Conservation (phyloP, 2,113 vertebrate genomes). For the Carassius carassius region DNA sequence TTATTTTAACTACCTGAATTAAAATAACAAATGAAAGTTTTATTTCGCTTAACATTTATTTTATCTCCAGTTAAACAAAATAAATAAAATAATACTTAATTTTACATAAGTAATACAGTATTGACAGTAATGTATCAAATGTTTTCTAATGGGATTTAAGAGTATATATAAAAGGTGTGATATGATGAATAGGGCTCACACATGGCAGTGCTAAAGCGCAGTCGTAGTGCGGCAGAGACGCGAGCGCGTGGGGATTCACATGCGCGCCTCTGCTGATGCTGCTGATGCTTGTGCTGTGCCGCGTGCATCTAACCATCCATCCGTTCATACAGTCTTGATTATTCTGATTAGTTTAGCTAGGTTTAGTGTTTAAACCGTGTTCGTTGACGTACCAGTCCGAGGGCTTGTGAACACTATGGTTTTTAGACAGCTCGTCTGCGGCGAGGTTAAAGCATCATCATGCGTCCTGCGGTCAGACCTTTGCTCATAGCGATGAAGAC, state of each 20-base stretch:
- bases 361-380: not conserved
- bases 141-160: not conserved
- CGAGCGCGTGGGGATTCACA: constrained; percentile 56
- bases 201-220: not conserved
- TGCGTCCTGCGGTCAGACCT: not conserved
- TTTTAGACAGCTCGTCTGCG: not conserved
- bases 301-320: constrained; percentile 43
- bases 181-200: not conserved
- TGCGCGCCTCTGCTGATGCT: constrained; percentile 21
- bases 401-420: not conserved
- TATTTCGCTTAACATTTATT: too few species aligned
- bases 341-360: not conserved
- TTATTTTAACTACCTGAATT: too few species aligned
- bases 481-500: not conserved
- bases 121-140: not conserved
- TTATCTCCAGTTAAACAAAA: too few species aligned
- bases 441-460: not conserved
- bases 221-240: constrained; percentile 45
- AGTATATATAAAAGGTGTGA: not conserved
- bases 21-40: too few species aligned
- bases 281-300: constrained; percentile 12
- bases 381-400: not conserved
- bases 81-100: too few species aligned
- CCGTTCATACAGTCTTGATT: constrained; percentile 13
- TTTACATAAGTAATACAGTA: too few species aligned